These are phyloP conservation scores for Galeruca laticollis DNA, from an alignment of 2,888 invertebrate genomes.

Conservation along the genomic window DNA sequence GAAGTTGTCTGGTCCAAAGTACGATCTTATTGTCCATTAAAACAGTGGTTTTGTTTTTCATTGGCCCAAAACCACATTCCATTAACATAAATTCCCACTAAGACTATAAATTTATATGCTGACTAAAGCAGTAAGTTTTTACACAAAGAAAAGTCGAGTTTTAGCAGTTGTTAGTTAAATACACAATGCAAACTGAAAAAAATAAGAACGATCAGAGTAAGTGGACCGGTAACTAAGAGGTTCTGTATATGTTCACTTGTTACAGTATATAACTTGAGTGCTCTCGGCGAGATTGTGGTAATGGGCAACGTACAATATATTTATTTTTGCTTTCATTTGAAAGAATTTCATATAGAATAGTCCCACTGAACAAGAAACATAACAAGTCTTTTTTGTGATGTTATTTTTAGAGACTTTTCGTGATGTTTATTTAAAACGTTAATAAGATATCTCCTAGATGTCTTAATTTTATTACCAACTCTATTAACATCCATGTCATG, in stretches of 20 bases:
- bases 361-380: too few relatives aligned
- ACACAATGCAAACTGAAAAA: slow-evolving; percentile 13
- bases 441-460: too few relatives aligned
- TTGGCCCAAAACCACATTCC: slow-evolving; percentile 63
- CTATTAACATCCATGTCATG: too few relatives aligned
- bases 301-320: too few relatives aligned
- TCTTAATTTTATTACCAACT: too few relatives aligned
- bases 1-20: slow-evolving; percentile 64
- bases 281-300: too few relatives aligned
- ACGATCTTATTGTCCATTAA: slow-evolving; percentile 65
- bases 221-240: slow-evolving; percentile 13
- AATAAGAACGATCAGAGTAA: slow-evolving; percentile 3
- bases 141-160: slow-evolving; percentile 20
- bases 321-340: too few relatives aligned
- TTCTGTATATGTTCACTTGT: not conserved
- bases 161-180: slow-evolving; percentile 14
- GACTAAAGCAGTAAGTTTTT: slow-evolving; percentile 48
- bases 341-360: too few relatives aligned
- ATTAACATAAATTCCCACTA: slow-evolving; percentile 63
- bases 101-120: slow-evolving; percentile 62
- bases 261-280: too few relatives aligned
- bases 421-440: too few relatives aligned
- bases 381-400: too few relatives aligned
- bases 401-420: too few relatives aligned
- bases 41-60: slow-evolving; percentile 64